phyloP scores from a whole-genome alignment of 2,113 vertebrate species.

The Nesoenas mayeri region DNA sequence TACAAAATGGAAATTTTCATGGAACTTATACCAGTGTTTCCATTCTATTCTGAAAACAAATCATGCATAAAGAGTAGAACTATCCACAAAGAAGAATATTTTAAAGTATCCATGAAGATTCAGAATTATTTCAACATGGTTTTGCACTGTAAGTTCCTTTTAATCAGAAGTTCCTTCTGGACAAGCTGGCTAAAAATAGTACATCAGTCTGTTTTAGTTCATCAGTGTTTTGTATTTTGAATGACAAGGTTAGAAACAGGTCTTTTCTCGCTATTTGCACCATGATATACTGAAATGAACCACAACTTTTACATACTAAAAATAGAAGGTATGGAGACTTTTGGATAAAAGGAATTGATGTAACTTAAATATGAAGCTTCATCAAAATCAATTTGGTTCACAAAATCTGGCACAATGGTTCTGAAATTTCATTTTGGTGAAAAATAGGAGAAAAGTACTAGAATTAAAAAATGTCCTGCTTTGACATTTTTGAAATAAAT shows the following conservation, averaged over 20 bases:
- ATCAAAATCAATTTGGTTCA: neutral
- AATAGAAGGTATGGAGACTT: neutral
- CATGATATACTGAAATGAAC: neutral
- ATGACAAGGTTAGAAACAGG: rapidly evolving
- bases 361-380: neutral
- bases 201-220: neutral
- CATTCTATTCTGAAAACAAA: neutral
- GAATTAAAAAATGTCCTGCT: neutral
- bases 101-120: neutral
- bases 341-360: neutral
- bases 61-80: neutral
- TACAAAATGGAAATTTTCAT: rapidly evolving
- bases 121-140: neutral
- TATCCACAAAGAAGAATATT: neutral
- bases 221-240: neutral
- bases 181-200: neutral
- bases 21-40: neutral
- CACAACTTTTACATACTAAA: neutral
- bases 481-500: neutral
- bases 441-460: neutral
- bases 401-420: neutral
- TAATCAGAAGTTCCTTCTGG: neutral
- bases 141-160: neutral
- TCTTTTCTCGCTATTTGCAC: neutral
- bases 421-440: neutral